Evolutionary conservation across 2,113 vertebrate genomes (phyloP), one percentile per base, ranked within the genome.

Genomic region (Numenius arquata): DNA sequence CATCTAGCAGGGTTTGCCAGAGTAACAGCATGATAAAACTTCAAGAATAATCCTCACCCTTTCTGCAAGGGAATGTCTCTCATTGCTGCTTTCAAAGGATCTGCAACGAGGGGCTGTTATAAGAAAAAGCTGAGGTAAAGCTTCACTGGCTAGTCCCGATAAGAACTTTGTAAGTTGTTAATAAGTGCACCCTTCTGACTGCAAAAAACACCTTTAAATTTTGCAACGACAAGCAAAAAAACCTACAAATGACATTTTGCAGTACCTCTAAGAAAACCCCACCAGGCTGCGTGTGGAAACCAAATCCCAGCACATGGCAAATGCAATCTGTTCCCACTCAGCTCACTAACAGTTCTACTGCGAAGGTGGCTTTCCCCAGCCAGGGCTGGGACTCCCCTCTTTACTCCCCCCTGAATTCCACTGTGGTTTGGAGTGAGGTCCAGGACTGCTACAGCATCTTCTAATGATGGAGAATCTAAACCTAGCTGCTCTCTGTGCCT

Each of bases 271-370:
- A 91, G 27, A 52, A 88, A 75, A 6, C 2, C 27, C 18, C 38
- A 48, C 32, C 55, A 62, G 84, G 78, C 56, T 52, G 61, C 0
- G 0, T 53, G 55, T 62, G 58, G 81, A 94, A 91, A 61, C 71
- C 72, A 83, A 95, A 94, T 76, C 85, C 88, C 90, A 76, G 78
- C 61, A 58, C 75, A 65, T 10, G 48, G 29, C 40, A 83, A 90
- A 66, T 3, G 25, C 79, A 94, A 43, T 70, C 82, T 90, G 78
- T 68, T 92, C 67, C 62, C 48, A 41, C 71, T 76, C 78, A 88
- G 29, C 53, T 62, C 43, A 3, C 82, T 17, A 56, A 63, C 19
- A 66, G 26, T 41, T 66, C 61, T 91, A 13, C 43, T 36, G 53
- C 19, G 53, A 73, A 82, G n/a, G 81, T 80, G 40, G 63, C 53